Base-by-base conservation (phyloP, 2,888 invertebrate genomes). In the Microdon myrmicae region DNA sequence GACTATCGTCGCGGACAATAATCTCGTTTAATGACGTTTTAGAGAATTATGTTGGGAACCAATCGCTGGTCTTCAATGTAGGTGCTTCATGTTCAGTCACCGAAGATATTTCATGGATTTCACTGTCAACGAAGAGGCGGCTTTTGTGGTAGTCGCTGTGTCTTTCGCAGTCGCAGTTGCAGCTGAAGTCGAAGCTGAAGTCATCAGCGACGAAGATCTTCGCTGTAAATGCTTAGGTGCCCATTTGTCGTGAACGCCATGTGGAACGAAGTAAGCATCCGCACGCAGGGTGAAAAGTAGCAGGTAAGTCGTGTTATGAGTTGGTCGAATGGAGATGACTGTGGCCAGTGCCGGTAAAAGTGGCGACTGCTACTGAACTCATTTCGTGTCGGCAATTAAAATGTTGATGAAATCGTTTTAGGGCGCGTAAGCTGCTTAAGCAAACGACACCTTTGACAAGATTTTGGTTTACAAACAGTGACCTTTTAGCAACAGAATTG, bases 11-110 rank as follows among this genome's bases (percentile, higher is more conserved):
- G 53, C 66, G 59, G 66, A 59, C 66, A 66, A 53, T 66, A 59
- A 66, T 66, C 66, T 47, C 59, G 47, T 66, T 66, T 66, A 66
- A 66, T 66, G 66, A 66, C 59, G 59, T 66, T n/a, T 53, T 66
- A 49, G 59, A 53, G 48, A 59, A 64, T 58, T 64, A 58, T 53
- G 64, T 53, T 64, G 47, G 58, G 44, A 58, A 53, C 64, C 58
- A 51, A 64, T 64, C 64, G 64, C 37, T 22, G n/a, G n/a, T n/a
- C n/a, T n/a, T n/a, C n/a, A n/a, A n/a, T 31, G 26, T 41, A 51
- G 58, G 47, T 64, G 64, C 58, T 53, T 58, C 23, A 38, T 64
- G 64, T 23, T 64, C 64, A 64, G 32, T 51, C 64, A 64, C 58
- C 47, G 58, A 23, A 41, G 58, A 64, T 39, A 44, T 61, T 39